Percentiles rank a stretch among this genome's conserved stretches.
Conservation (phyloP, 1,140 invertebrate species). For the Euura lappo region DNA sequence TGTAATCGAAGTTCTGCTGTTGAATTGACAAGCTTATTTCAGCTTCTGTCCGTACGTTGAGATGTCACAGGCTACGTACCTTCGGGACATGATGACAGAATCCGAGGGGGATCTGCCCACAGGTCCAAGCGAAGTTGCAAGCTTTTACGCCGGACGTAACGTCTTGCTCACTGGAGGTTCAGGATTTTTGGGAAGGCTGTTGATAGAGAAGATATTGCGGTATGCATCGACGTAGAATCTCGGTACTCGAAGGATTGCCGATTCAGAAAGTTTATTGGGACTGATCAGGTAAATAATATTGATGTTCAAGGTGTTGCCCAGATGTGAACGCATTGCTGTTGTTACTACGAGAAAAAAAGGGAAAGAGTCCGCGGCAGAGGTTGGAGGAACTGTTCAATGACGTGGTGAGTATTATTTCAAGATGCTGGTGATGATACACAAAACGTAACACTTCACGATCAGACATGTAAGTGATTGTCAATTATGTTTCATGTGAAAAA, state of each 20-base stretch:
- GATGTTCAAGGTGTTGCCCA: constrained; percentile 67
- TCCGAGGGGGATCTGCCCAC: no score
- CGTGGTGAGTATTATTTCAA: constrained; percentile 46
- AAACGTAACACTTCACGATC: constrained; percentile 39
- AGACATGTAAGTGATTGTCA: no score
- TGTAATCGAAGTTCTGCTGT: no score
- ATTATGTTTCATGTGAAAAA: no score
- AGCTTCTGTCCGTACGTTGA: no score
- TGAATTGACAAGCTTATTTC: no score
- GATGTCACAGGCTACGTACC: no score
- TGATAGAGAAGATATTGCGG: constrained; percentile 71
- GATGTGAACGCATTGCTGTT: constrained; percentile 70
- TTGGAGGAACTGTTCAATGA: constrained; percentile 65
- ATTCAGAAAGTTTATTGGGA: no score
- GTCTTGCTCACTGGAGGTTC: constrained; percentile 64
- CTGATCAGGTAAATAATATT: no score
- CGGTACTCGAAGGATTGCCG: no score
- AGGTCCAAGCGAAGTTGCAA: constrained; percentile 39
- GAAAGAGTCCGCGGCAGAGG: constrained; percentile 64
- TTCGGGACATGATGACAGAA: no score
- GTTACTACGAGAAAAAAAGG: constrained; percentile 74
- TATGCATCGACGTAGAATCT: constrained; percentile 23
- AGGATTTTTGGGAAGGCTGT: constrained; percentile 73
- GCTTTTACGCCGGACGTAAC: constrained; percentile 39
- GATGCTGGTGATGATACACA: constrained; percentile 25